Conservation (phyloP, 2,797 vertebrate genomes). For the Cyprinella venusta region DNA sequence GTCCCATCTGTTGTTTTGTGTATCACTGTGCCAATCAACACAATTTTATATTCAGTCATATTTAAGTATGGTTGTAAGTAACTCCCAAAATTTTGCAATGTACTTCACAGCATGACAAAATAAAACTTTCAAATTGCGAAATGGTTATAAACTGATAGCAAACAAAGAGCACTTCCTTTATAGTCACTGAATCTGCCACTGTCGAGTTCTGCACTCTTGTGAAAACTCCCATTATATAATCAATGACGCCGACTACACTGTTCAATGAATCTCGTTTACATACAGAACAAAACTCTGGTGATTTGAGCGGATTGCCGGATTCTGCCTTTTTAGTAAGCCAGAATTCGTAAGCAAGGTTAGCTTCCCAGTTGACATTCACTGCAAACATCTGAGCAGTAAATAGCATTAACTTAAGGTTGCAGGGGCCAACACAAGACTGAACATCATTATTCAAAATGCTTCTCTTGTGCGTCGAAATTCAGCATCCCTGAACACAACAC, state of each 20-base stretch:
- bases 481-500: too few relatives aligned
- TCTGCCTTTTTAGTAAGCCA: not conserved
- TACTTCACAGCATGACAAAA: not conserved
- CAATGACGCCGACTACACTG: not conserved
- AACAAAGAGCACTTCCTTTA: not conserved
- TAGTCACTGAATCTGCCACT: not conserved
- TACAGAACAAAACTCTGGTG: too few relatives aligned
- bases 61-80: not conserved
- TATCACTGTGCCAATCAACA: not conserved
- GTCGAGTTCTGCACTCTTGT: not conserved
- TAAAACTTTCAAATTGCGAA: too few relatives aligned
- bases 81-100: not conserved
- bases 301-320: too few relatives aligned
- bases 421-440: too few relatives aligned
- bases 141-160: not conserved
- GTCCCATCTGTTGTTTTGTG: not conserved
- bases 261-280: too few relatives aligned
- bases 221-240: not conserved
- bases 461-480: too few relatives aligned
- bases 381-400: too few relatives aligned
- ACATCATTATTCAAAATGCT: too few relatives aligned
- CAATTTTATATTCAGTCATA: not conserved
- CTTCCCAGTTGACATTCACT: too few relatives aligned
- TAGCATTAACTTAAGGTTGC: too few relatives aligned
- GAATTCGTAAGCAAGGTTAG: too few relatives aligned